Evolutionary conservation across 2,797 vertebrate species (phyloP), one percentile per base, ranked within the genome.

Genomic region (Danio jaintianensis): DNA sequence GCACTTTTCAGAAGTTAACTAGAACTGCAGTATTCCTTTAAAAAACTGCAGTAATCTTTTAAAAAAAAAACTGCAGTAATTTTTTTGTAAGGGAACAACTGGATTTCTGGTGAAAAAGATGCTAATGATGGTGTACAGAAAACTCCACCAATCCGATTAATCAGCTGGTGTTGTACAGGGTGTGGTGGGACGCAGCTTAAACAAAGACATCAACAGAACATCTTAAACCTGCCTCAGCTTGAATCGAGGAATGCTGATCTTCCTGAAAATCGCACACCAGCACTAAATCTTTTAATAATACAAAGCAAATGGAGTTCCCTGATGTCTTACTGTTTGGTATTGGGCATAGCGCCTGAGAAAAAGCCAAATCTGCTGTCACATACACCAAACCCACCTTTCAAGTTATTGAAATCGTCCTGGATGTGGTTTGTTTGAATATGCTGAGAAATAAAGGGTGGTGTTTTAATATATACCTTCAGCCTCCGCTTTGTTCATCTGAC

Each of bases 201-300:
- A 3, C 45, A 56, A 61, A 55, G 43, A 50, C 36, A 20, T 50
- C 9, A 72, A 50, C 64, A 18, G 70, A 75, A 71, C 66, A 79
- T 67, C 71, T 59, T 70, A 20, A 63, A 62, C 82, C 15, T 85
- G 84, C 82, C 71, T 48, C 55, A 48, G 22, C 84, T 73, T 85
- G 84, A 74, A 63, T 62, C 12, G 16, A 56, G 55, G 73, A 79
- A 85, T 79, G 84, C 58, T 59, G 72, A 61, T 56, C 15, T 53
- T 72, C 82, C 52, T 22, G 70, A 68, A 69, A 56, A 18, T 71
- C 42, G 59, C 47, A 67, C 10, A 4, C 66, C 52, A 38, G 59
- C 7, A 50, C 66, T 58, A 75, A 58, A 48, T 16, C n/a, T 38
- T 40, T 38, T 15, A 47, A 78, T 61, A 61, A n/a, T 20, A 43